Base-by-base conservation (phyloP, 2,797 vertebrate genomes). In the Amniataba percoides region DNA sequence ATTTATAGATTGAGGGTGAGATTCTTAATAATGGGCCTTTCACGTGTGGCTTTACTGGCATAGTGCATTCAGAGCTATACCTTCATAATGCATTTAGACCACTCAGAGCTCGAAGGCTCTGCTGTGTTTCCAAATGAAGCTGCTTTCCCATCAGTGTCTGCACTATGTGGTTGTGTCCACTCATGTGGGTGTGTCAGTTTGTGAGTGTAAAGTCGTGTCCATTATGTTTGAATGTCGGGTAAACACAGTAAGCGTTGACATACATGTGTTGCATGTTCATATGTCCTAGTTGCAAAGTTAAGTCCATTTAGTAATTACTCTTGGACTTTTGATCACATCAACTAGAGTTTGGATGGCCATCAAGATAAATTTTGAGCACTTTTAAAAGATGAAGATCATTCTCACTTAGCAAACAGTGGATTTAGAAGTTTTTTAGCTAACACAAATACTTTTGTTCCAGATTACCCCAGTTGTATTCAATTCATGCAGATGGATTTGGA, bases 41-140 rank as follows among this genome's bases (percentile, higher is more conserved):
- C 27, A 3, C 5, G 27, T 31, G 27, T 31, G 27, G 27, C 34
- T 36, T 36, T 36, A 36, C 34, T 9, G 6, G 1, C 34, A 36
- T 36, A 36, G 8, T 36, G 8, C 81, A 76, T 77, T 86, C 72
- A 73, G 43, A 23, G 19, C 13, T 36, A 7, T 36, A 36, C 34
- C 34, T 7, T 36, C 34, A 36, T 9, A 36, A 36, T 36, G 34
- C 34, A 75, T 83, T 83, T 34, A 80, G 49, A 74, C 68, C 78
- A 72, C 77, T 86, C 71, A 69, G 48, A 39, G 23, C n/a, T 42
- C 9, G 13, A 77, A 58, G 13, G 14, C 45, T 59, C 15, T 18
- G 9, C 15, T 46, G 61, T 46, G 36, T 51, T 66, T 65, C 15
- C 2, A 43, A 46, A 43, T 46, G 34, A 68, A 48, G 48, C 53